Evolutionary conservation across 2,888 invertebrate genomes (phyloP).

Genomic region (Scotopteryx bipunctaria): DNA sequence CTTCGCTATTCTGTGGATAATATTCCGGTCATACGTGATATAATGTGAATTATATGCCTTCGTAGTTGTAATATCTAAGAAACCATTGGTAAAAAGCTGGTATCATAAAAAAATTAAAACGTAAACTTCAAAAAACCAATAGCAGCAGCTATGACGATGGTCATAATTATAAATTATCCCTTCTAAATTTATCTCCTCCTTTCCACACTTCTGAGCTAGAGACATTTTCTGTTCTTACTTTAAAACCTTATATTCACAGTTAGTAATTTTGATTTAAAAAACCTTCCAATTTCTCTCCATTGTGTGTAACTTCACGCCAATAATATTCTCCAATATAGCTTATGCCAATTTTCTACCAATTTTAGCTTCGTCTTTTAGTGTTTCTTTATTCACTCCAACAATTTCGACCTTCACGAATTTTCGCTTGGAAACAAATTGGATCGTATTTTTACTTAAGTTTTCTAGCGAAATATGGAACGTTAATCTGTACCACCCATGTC

Average conservation of each 20-base stretch:
- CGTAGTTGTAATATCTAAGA: constrained; percentile 13
- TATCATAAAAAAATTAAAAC: too few species aligned
- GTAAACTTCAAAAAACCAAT: too few species aligned
- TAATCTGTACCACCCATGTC: constrained; percentile 31
- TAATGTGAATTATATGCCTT: constrained; percentile 24
- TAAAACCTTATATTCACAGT: too few species aligned
- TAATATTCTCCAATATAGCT: not conserved
- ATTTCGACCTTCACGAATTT: constrained; percentile 1
- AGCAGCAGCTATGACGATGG: too few species aligned
- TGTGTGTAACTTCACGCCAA: not conserved
- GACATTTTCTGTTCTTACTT: too few species aligned
- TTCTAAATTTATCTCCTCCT: too few species aligned
- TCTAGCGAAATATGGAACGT: constrained; percentile 28
- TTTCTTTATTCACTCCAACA: not conserved
- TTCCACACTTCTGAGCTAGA: too few species aligned
- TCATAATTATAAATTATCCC: too few species aligned
- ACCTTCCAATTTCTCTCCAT: too few species aligned
- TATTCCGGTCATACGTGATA: constrained; percentile 28
- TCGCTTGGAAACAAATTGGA: constrained; percentile 4
- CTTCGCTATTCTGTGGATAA: constrained; percentile 10
- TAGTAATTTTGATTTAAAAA: too few species aligned
- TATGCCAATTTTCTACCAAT: not conserved
- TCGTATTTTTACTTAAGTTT: constrained; percentile 7
- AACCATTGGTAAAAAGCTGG: constrained; percentile 4
- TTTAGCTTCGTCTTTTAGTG: not conserved